These are phyloP conservation scores for Tillus elongatus DNA, from an alignment of 2,888 invertebrate species.

Conservation along the genomic window DNA sequence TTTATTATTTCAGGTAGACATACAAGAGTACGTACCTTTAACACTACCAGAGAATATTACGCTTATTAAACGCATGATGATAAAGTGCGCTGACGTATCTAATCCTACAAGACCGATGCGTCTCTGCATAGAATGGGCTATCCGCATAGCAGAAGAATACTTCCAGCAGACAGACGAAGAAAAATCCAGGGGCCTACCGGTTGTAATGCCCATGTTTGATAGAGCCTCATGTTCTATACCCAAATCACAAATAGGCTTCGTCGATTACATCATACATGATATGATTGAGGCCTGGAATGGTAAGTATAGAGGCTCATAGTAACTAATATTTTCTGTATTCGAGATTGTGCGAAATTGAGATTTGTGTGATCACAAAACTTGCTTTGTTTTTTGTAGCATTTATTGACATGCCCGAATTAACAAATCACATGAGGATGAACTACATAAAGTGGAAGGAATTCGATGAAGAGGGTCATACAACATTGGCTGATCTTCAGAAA, in stretches of 20 bases:
- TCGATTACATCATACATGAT: slow-evolving; percentile 94
- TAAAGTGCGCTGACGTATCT: slow-evolving; percentile 96
- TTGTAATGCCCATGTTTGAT: slow-evolving; percentile 98
- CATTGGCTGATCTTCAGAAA: slow-evolving; percentile 58
- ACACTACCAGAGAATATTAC: slow-evolving; percentile 71
- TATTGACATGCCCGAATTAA: slow-evolving; percentile 86
- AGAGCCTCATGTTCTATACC: slow-evolving; percentile 90
- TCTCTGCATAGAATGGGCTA: slow-evolving; percentile 86
- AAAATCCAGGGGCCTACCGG: slow-evolving; percentile 76
- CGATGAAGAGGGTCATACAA: slow-evolving; percentile 66
- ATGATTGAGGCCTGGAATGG: slow-evolving; percentile 98
- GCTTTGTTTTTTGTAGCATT: slow-evolving; percentile 57
- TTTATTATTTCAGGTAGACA: background rate
- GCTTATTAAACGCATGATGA: slow-evolving; percentile 89
- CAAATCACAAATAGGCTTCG: slow-evolving; percentile 94
- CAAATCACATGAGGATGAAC: slow-evolving; percentile 74
- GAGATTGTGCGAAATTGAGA: background rate
- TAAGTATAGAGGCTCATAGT: slow-evolving; percentile 39
- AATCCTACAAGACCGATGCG: slow-evolving; percentile 87
- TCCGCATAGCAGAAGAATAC: slow-evolving; percentile 94
- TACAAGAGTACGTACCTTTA: slow-evolving; percentile 32
- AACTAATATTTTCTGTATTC: slow-evolving; percentile 7
- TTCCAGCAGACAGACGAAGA: slow-evolving; percentile 97
- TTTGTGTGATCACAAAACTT: too few species aligned
- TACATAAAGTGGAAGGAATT: slow-evolving; percentile 86